Evolutionary conservation across 2,113 vertebrate genomes (phyloP).

Genomic region (Gallinago media): DNA sequence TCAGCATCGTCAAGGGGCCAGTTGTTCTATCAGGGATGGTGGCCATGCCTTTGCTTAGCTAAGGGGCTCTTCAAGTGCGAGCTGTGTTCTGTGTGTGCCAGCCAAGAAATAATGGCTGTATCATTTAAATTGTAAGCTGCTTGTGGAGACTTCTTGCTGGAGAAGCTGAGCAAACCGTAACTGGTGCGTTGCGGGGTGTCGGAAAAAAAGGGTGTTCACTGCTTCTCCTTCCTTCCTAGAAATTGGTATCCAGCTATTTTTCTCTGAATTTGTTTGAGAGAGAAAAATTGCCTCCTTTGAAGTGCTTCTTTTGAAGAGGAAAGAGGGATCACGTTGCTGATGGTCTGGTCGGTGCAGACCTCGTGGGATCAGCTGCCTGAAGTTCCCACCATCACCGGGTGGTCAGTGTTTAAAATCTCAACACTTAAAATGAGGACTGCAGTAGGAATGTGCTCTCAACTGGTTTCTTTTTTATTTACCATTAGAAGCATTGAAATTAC

Average conservation of each 20-base stretch:
- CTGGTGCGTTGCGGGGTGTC: rapidly evolving
- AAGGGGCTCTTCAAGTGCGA: neutral
- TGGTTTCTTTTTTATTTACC: neutral
- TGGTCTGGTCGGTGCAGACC: neutral
- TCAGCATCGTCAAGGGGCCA: rapidly evolving
- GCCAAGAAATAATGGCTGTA: neutral
- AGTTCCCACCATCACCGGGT: neutral
- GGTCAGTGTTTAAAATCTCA: neutral
- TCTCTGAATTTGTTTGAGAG: neutral
- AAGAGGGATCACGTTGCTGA: neutral
- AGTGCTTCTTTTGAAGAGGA: neutral
- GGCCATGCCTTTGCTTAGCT: neutral
- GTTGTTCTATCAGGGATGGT: neutral
- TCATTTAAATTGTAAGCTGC: neutral
- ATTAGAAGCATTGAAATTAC: neutral
- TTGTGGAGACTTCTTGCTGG: neutral
- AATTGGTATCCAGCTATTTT: neutral
- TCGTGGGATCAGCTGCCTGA: neutral
- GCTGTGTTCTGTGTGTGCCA: neutral
- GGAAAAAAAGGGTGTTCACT: neutral
- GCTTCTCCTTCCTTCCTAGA: neutral
- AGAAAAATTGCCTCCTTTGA: neutral
- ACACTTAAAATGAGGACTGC: neutral
- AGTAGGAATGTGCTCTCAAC: neutral
- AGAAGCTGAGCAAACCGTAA: neutral